phyloP scores from a whole-genome alignment of 2,888 invertebrate genomes.

The Geotrupes spiniger region DNA sequence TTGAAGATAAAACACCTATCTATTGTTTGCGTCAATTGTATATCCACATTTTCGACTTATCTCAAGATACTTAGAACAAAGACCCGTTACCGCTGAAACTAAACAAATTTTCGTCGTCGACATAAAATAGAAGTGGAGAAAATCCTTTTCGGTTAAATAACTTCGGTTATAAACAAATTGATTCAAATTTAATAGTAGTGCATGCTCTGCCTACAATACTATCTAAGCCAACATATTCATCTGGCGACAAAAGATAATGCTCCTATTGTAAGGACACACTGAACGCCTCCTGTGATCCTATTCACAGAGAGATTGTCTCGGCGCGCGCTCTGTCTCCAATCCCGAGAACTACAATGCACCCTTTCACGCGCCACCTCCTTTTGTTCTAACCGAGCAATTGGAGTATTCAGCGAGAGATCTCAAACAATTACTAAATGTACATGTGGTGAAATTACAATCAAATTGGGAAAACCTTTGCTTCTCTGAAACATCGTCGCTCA shows the following conservation, averaged over 20 bases:
- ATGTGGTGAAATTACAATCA: constrained; percentile 28
- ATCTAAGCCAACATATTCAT: constrained; percentile 46
- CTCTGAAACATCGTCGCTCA: no score
- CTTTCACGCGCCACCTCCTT: constrained; percentile 49
- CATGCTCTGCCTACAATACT: constrained; percentile 32
- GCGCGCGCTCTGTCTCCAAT: constrained; percentile 42
- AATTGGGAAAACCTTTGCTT: constrained; percentile 19
- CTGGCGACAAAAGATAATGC: constrained; percentile 54
- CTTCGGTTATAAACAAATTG: constrained; percentile 22
- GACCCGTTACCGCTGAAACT: no score
- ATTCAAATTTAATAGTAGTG: constrained; percentile 28
- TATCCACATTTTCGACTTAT: no score
- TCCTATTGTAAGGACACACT: constrained; percentile 49
- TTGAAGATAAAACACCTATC: no score
- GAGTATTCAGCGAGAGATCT: constrained; percentile 23
- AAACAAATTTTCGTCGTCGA: no score
- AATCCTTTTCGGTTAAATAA: not conserved
- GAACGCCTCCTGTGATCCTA: constrained; percentile 51
- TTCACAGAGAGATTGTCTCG: constrained; percentile 39
- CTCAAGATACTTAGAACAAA: no score
- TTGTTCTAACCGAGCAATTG: constrained; percentile 43
- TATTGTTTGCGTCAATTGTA: no score
- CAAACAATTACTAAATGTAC: constrained; percentile 27
- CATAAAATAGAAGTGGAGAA: no score
- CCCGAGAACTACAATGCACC: constrained; percentile 43